These are phyloP conservation scores for Himalopsyche kuldschensis DNA, from an alignment of 2,888 invertebrate genomes.

Conservation along the genomic window DNA sequence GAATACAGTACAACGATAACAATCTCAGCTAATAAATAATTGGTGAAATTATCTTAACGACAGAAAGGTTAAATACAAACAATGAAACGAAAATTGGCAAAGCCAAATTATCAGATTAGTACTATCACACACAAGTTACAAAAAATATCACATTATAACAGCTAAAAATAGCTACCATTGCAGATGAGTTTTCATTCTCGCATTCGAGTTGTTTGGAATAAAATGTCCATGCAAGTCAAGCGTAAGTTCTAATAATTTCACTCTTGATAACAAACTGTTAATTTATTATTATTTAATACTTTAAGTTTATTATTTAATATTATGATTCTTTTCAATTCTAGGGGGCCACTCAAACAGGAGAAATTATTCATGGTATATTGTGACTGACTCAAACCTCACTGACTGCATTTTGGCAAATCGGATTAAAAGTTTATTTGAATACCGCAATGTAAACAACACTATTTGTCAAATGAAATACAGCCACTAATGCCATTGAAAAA, in stretches of 20 bases:
- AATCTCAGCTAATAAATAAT: not conserved
- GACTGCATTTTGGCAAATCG: too few species aligned
- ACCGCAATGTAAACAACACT: too few species aligned
- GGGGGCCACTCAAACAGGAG: too few species aligned
- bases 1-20: not conserved
- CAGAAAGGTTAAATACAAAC: not conserved
- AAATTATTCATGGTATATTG: too few species aligned
- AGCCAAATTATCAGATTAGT: not conserved
- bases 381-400: too few species aligned
- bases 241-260: not conserved
- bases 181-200: not conserved
- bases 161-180: constrained; percentile 19
- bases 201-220: not conserved
- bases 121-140: constrained; percentile 17
- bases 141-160: constrained; percentile 20
- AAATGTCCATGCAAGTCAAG: not conserved
- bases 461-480: too few species aligned
- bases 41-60: not conserved
- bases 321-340: too few species aligned
- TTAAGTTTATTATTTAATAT: not conserved
- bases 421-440: too few species aligned
- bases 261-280: not conserved
- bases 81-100: not conserved
- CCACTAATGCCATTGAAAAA: too few species aligned
- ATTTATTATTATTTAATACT: not conserved